A percentile compares a stretch with the other conserved stretches of the same genome.
Conservation (phyloP, 2,113 vertebrate species). For the Aegithalos caudatus region DNA sequence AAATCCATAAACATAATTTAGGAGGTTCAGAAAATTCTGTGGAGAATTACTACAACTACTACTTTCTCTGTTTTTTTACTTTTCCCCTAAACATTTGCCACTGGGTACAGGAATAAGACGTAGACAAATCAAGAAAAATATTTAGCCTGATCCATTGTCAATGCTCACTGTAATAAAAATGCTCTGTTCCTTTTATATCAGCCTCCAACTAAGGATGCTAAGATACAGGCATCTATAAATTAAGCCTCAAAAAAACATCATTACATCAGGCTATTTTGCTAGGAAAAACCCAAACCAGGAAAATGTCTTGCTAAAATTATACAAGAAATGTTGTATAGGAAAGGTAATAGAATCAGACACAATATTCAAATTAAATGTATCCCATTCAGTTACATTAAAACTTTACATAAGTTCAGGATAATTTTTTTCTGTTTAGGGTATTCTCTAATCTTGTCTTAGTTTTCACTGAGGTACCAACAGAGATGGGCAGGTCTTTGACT, state of each 20-base stretch:
- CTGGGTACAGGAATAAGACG: not conserved
- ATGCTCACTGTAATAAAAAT: not conserved
- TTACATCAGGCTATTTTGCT: not conserved
- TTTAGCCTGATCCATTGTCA: not conserved
- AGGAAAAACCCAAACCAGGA: not conserved
- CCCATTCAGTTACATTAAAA: not conserved
- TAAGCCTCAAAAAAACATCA: not conserved
- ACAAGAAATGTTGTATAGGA: not conserved
- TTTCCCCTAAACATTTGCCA: not conserved
- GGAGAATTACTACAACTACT: not conserved
- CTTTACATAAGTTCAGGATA: rapidly evolving
- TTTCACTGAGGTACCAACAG: not conserved
- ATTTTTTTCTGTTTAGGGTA: not conserved
- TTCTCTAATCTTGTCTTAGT: not conserved
- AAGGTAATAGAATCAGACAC: not conserved
- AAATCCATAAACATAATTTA: not conserved
- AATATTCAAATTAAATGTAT: not conserved
- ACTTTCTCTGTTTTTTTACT: not conserved
- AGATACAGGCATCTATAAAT: not conserved
- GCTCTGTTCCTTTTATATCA: not conserved
- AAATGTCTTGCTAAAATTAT: not conserved
- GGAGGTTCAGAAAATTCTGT: not conserved
- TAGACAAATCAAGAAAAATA: not conserved
- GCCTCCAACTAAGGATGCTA: not conserved
- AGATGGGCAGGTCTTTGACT: not conserved